Evolutionary conservation across 2,113 vertebrate genomes (phyloP), one percentile per base, ranked within the genome.

Genomic region (Mesoclemmys tuberculata): DNA sequence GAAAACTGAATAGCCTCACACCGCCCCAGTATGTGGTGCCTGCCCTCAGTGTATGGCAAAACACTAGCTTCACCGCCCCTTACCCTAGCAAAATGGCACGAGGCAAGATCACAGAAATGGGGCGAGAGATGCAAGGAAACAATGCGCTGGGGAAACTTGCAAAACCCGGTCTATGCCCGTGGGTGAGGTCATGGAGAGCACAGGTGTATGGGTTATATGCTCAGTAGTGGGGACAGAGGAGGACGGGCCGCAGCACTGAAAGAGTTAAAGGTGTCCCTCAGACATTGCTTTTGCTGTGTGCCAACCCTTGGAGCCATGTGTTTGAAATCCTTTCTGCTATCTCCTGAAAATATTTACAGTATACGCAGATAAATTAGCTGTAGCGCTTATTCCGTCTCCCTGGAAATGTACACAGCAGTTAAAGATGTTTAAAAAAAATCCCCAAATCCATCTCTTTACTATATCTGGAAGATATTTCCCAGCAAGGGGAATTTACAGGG

Each of bases 291-390:
- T n/a, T 0, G 0, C 92, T 55, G 80, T 96, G 90, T 96, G 95
- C 97, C 95, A 96, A 88, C 96, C 94, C 94, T 96, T 93, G 94
- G 92, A 95, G 95, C 97, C 97, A 95, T 97, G 95, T 97, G 97
- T 97, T 97, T 97, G 97, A 97, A 97, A 97, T 97, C 97, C 96
- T 95, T 97, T 95, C 96, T 97, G 95, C 97, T 97, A 97, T 97
- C 97, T 97, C 97, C 95, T 97, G 96, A 97, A 97, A 97, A 97
- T 97, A 97, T 97, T 97, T 97, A 97, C 97, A 97, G 90, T 96
- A 97, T 92, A 95, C 0, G 96, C 97, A 97, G 97, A 97, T 97
- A 97, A 97, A 97, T 97, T 96, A 97, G 97, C 97, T 97, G 97
- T 92, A 97, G 96, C 5, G 85, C 96, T 96, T 96, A 97, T 96